phyloP scores from a whole-genome alignment of 2,113 vertebrate genomes.

The Aramus guarauna region DNA sequence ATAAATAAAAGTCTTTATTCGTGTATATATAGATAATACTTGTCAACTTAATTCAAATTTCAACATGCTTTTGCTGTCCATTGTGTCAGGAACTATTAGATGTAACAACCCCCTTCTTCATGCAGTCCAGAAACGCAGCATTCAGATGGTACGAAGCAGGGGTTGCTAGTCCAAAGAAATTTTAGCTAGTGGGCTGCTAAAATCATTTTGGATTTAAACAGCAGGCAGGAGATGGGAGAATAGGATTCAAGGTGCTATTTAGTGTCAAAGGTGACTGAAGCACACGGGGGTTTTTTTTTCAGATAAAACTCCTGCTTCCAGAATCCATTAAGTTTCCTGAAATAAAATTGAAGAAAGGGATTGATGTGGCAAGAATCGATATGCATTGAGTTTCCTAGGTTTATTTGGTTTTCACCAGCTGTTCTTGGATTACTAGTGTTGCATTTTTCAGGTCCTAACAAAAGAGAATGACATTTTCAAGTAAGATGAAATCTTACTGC shows the following conservation, averaged over 20 bases:
- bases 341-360: neutral
- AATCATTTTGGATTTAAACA: neutral
- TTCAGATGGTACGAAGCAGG: neutral
- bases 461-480: constrained; percentile 1
- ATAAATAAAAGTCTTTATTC: constrained; percentile 24
- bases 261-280: neutral
- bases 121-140: neutral
- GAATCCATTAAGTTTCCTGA: neutral
- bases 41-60: constrained; percentile 29
- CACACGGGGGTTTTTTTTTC: neutral
- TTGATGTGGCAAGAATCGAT: neutral
- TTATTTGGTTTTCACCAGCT: constrained; percentile 8
- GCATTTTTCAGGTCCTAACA: neutral
- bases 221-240: neutral
- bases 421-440: neutral
- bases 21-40: neutral
- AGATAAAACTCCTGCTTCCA: neutral
- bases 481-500: neutral
- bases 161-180: neutral
- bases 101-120: neutral
- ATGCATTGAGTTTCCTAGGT: neutral
- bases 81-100: constrained; percentile 1
- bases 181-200: neutral
- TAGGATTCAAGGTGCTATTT: neutral
- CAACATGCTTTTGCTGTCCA: neutral